Conservation (phyloP, 2,113 vertebrate species). For the Theristicus caerulescens region DNA sequence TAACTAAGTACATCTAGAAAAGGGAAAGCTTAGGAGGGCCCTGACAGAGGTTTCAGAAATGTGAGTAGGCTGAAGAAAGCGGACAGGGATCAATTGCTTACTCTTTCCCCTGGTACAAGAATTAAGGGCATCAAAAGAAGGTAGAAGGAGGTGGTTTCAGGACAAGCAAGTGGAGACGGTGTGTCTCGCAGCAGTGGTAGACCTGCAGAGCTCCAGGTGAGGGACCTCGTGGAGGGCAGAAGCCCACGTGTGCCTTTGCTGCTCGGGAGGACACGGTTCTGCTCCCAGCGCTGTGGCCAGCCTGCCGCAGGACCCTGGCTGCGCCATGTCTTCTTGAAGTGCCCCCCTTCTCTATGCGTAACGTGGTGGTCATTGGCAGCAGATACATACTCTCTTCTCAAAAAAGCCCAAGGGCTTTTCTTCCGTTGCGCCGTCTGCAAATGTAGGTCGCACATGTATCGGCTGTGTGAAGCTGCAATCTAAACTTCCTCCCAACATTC, state of each 20-base stretch:
- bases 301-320: background rate
- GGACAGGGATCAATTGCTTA: background rate
- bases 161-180: background rate
- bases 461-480: background rate
- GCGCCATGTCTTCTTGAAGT: background rate
- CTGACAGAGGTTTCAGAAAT: background rate
- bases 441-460: rapidly evolving
- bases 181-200: background rate
- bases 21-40: background rate
- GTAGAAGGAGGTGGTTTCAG: background rate
- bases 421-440: background rate
- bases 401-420: background rate
- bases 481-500: background rate
- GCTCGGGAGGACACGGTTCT: background rate
- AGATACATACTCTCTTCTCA: background rate
- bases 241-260: background rate
- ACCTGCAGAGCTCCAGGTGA: background rate
- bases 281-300: background rate
- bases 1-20: background rate
- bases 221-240: background rate
- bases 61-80: background rate
- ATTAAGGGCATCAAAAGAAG: background rate
- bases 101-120: background rate
- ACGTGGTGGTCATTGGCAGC: background rate
- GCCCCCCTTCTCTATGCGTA: background rate